Base-by-base conservation (phyloP, 1,140 invertebrate species). In the Grapholita molesta region DNA sequence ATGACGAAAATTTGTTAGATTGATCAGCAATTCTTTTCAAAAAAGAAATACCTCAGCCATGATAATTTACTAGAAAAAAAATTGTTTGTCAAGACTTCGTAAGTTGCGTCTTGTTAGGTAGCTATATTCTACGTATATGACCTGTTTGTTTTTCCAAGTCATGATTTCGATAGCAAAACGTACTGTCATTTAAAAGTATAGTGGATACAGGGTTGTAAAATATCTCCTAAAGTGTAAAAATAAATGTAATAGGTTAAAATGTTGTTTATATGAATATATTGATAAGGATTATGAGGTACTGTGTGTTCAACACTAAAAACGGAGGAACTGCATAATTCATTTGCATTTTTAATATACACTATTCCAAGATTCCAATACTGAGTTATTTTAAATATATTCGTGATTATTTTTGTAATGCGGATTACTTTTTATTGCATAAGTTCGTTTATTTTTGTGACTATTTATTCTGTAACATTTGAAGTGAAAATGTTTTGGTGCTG, bases 181-280 rank as follows among this genome's bases (percentile, higher is more conserved):
- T 84, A 91, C 85, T 83, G 82, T 87, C 81, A 84, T 88, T 30
- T 78, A 80, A 84, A 90, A 79, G 82, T 86, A 89, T 91, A 91
- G 88, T 89, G 89, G 87, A 91, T 89, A 91, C 89, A 90, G 89
- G 89, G 89, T 91, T 91, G 89, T 89, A 90, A 89, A 90, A 91
- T 91, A 89, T 91, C 84, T 91, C 81, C 84, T 88, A 88, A 88
- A 85, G 73, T 85, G 79, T 88, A 85, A 84, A 85, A 83, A 85
- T 82, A 80, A 88, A 86, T 78, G 76, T 86, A 48, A 74, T 87
- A 89, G 86, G 82, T 79, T 88, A 79, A 86, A 86, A 81, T 83
- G 86, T 89, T 90, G 88, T 91, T 89, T 91, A 86, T 90, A 91
- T 84, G 72, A 85, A 86, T 87, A 84, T 87, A 88, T 85, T 84